Evolutionary conservation across 2,888 invertebrate species (phyloP), one percentile per base, ranked within the genome.

Genomic region (Pocota personata): DNA sequence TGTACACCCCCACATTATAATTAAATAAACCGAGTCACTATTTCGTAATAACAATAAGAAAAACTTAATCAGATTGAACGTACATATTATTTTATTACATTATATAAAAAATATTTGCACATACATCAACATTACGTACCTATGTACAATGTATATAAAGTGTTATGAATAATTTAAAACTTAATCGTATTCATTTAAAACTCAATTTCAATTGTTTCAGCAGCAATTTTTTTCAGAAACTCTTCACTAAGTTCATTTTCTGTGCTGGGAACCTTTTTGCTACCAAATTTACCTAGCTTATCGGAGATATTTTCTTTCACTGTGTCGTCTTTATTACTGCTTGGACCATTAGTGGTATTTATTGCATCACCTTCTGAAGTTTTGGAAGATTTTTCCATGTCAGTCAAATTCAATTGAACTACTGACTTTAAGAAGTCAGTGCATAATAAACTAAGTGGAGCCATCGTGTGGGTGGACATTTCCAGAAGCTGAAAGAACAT

Each of bases 391-490:
- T 35, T 19, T 3, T 24, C 19, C 7, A 60, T 43, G 8, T 67
- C 24, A 10, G 55, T 40, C 40, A 16, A 2, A 32, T 82, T 77
- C 5, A 86, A 87, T 86, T 89, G 89, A 12, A 91, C 88, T 79
- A 91, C 88, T 43, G 91, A 89, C 87, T 91, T 91, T 3, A 91
- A 87, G 75, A 91, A 91, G 82, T 91, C 91, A 50, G 89, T 89
- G 79, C 90, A 91, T 30, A 92, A 87, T 72, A 91, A 88, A 88
- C 90, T 91, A 83, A 91, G 88, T 19, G 92, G 91, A 19, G 92
- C 91, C 92, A 92, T 92, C 32, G 92, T 91, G 87, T 92, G 92
- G 66, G 91, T 89, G 71, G 92, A 89, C 90, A 92, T 90, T 79
- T 90, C 90, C 86, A 92, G 90, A 73, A 92, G 87, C 92, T 92